Conservation (phyloP, 2,113 vertebrate genomes). For the Silurus glanis region DNA sequence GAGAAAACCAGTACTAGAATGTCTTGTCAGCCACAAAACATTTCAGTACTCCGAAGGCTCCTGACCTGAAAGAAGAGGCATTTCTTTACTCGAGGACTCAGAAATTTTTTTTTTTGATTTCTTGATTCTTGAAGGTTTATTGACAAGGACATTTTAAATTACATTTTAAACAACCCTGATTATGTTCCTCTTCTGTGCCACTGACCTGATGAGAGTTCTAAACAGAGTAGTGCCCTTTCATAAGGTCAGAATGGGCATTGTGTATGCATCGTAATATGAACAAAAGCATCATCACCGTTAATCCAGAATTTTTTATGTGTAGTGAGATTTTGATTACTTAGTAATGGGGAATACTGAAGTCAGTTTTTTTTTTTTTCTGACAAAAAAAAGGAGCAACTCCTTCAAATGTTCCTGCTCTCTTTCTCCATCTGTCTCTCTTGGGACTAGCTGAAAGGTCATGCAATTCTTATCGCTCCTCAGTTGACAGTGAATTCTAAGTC, state of each 20-base stretch:
- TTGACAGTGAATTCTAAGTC: slow-evolving; percentile 18
- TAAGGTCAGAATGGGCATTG: neutral
- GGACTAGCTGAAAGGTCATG: slow-evolving; percentile 69
- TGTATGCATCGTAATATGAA: neutral
- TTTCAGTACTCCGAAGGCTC: neutral
- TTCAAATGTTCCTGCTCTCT: slow-evolving; percentile 40
- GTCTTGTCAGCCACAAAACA: neutral
- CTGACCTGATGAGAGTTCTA: neutral
- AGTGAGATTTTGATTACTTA: neutral
- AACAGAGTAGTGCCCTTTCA: neutral
- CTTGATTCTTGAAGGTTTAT: slow-evolving; percentile 15
- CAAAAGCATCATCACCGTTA: neutral
- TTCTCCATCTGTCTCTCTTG: neutral
- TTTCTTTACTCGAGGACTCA: neutral
- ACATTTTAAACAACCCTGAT: neutral
- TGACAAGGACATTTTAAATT: slow-evolving; percentile 11
- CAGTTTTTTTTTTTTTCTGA: slow-evolving; percentile 52
- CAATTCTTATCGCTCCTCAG: slow-evolving; percentile 50
- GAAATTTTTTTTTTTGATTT: neutral
- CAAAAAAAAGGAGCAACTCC: slow-evolving; percentile 32
- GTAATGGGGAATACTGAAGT: neutral
- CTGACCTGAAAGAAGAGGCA: neutral
- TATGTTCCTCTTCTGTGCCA: slow-evolving; percentile 7
- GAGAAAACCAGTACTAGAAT: neutral
- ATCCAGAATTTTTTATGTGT: neutral